Evolutionary conservation across 2,113 vertebrate genomes (phyloP).

Genomic region (Lanius ludovicianus): DNA sequence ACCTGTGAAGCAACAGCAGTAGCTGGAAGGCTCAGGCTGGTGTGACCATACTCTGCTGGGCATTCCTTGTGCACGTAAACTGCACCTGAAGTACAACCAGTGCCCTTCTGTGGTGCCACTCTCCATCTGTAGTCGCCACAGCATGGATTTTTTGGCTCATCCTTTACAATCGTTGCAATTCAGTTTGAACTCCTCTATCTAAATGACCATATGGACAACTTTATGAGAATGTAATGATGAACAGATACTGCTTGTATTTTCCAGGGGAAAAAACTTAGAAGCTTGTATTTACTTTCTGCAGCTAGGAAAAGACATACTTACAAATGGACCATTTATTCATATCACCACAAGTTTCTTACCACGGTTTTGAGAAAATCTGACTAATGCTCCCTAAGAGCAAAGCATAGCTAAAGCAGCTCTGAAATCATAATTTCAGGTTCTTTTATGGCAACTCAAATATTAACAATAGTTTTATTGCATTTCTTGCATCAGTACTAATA

Average conservation of each 20-base stretch:
- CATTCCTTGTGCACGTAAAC: accelerated
- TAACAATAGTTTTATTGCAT: background rate
- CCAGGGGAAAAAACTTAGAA: background rate
- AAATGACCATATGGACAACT: background rate
- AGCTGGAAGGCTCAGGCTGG: background rate
- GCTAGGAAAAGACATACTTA: background rate
- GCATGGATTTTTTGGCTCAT: background rate
- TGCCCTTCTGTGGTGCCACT: background rate
- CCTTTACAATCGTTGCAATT: background rate
- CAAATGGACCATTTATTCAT: background rate
- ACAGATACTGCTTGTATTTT: background rate
- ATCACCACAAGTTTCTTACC: background rate
- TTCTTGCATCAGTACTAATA: background rate
- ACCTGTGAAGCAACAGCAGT: accelerated
- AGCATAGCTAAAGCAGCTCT: background rate
- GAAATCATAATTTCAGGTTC: background rate
- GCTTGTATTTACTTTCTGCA: background rate
- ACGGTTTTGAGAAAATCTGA: background rate
- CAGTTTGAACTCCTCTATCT: background rate
- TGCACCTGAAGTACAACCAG: background rate
- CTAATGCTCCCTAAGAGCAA: background rate
- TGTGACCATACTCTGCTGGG: background rate
- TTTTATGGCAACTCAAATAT: background rate
- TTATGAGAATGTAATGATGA: background rate
- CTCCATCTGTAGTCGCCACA: background rate